Evolutionary conservation across 2,113 vertebrate species (phyloP), one percentile per base, ranked within the genome.

Genomic region (Natator depressus): DNA sequence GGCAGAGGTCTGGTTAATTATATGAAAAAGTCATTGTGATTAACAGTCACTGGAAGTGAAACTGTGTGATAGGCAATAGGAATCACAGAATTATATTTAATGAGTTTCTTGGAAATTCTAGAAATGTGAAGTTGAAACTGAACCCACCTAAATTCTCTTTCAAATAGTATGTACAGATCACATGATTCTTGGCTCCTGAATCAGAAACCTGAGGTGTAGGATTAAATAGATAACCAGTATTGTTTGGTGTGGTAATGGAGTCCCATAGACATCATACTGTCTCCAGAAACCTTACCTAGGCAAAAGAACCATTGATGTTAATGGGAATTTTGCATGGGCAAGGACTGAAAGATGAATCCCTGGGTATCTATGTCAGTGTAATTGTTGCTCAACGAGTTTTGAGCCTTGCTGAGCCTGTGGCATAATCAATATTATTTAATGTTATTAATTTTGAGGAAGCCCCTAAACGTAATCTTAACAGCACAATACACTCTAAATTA

Each of bases 391-490:
- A 90, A 46, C 62, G 47, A 20, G 31, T 59, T 55, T 85, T 93
- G 86, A 80, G 83, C 90, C 65, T 62, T 22, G 31, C 79, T 10
- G 22, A 94, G 79, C 82, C 62, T 92, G 72, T 87, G 94, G 89
- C 92, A 86, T 20, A 72, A 95, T 88, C 3, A 25, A 72, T 93
- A 95, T 96, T 97, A 89, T 84, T 95, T 94, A 93, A 97, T 97
- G 96, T 95, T 85, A 38, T 84, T 96, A 83, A 96, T 94, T 96
- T 95, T 96, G 82, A 94, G 69, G 95, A 90, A 27, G 69, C 22
- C 91, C 54, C 80, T 47, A 5, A 92, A 93, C 96, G 82, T 92
- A 95, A 90, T 91, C n/a, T 75, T 84, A 82, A 78, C 69, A 93
- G 59, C 82, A 59, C 93, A 94, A 91, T 75, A 91, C 62, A 80